Evolutionary conservation across 2,888 invertebrate species (phyloP).

Genomic region (Tenthredo notha): DNA sequence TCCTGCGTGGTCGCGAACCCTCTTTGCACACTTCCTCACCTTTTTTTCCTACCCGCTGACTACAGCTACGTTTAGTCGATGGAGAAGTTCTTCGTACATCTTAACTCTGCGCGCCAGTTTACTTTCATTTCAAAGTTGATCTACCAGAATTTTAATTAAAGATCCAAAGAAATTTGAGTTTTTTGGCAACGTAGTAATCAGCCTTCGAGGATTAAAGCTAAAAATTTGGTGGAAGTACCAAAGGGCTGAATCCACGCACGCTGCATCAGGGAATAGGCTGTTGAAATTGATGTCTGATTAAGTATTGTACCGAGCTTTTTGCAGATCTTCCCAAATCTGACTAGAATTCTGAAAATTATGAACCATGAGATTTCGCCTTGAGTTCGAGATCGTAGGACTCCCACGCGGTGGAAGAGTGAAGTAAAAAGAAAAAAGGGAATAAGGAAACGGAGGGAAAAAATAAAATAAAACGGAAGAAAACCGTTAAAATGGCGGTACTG

Average conservation of each 20-base stretch:
- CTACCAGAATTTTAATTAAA: background rate
- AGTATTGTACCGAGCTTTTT: background rate
- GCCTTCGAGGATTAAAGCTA: background rate
- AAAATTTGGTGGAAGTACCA: background rate
- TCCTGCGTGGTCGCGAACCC: conserved; percentile 15
- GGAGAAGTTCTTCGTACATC: background rate
- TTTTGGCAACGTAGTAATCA: background rate
- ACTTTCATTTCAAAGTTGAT: background rate
- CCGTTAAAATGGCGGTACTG: conserved; percentile 24
- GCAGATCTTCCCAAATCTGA: background rate
- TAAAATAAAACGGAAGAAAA: background rate
- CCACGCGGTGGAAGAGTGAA: background rate
- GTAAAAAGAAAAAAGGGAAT: background rate
- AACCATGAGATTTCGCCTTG: background rate
- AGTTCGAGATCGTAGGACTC: background rate
- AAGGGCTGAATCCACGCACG: background rate
- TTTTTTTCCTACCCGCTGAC: background rate
- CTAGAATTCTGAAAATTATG: background rate
- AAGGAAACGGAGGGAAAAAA: background rate
- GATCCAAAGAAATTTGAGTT: background rate
- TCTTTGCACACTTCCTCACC: conserved; percentile 12
- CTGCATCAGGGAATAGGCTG: background rate
- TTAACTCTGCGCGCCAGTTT: background rate
- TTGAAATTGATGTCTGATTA: background rate
- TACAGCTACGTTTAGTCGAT: background rate